Evolutionary conservation across 1,140 invertebrate genomes (phyloP), one percentile per base, ranked within the genome.

Genomic region (Drosophila parvula): DNA sequence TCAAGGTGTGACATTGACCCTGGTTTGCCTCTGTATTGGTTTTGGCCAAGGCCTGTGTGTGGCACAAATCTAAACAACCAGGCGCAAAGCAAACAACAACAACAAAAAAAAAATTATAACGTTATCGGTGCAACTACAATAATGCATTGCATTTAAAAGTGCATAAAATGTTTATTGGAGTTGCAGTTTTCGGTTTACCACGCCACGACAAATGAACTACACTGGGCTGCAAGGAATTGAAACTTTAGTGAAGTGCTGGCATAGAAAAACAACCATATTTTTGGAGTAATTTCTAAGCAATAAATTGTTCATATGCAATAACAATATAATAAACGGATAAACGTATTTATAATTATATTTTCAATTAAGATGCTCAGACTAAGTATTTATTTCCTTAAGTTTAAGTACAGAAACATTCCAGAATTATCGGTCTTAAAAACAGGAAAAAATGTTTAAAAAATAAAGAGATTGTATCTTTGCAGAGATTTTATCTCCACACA

Each of bases 1-100:
- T 81, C 84, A 89, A 89, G 84, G 84, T 70, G 84, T 71, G 85
- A 89, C 84, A 89, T 84, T 89, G 84, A 89, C 84, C 84, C 80
- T 78, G 67, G 65, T 22, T 3, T 63, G 65, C 56, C 44, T 14
- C 34, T 77, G 59, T 58, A 48, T 63, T 44, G 62, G 48, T 67
- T 53, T 53, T 53, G 50, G 50, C 50, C 50, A 53, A 53, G 50
- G 18, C 53, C 22, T 65, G 64, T 77, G 65, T 81, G 80, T 82
- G 80, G 62, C 81, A 80, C 65, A 84, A 84, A 79, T 79, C 76
- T 48, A 57, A 70, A n/a, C 50, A 43, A 43, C 44, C 40, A 51
- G 45, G 41, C 48, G 57, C 7, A 12, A 53, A 36, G 2, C 8
- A 36, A 22, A 50, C n/a, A n/a, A n/a, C n/a, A n/a, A 18, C 9